Percentiles rank a stretch among this genome's conserved stretches.
Conservation (phyloP, 1,140 invertebrate genomes). For the Pogonomyrmex californicus region DNA sequence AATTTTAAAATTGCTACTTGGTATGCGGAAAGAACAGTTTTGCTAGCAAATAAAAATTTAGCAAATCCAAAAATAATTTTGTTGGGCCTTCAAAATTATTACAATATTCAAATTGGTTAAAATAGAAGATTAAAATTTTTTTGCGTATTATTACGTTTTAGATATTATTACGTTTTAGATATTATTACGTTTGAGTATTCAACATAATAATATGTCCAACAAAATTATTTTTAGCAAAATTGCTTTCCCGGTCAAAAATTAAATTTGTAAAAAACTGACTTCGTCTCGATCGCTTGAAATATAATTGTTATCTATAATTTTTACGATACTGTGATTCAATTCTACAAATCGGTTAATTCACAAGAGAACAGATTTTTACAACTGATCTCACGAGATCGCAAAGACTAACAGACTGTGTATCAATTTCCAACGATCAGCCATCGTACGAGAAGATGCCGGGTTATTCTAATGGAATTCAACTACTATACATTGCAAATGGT, state of each 20-base stretch:
- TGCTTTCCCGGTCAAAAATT: neutral
- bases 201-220: too few relatives aligned
- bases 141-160: too few relatives aligned
- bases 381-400: neutral
- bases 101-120: too few relatives aligned
- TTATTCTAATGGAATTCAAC: slow-evolving; percentile 19
- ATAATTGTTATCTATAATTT: neutral
- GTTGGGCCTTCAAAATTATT: too few relatives aligned
- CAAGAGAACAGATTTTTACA: neutral
- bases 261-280: neutral
- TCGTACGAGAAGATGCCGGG: neutral
- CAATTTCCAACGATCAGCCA: neutral
- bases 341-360: slow-evolving; percentile 12
- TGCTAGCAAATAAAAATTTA: too few relatives aligned
- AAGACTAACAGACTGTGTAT: slow-evolving; percentile 21
- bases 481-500: neutral
- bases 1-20: neutral
- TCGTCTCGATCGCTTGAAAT: neutral
- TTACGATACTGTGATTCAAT: neutral
- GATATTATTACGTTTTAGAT: too few relatives aligned
- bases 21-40: neutral
- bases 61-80: too few relatives aligned
- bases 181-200: too few relatives aligned
- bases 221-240: too few relatives aligned
- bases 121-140: too few relatives aligned